Conservation (phyloP, 2,113 vertebrate genomes). For the Lagopus leucura region DNA sequence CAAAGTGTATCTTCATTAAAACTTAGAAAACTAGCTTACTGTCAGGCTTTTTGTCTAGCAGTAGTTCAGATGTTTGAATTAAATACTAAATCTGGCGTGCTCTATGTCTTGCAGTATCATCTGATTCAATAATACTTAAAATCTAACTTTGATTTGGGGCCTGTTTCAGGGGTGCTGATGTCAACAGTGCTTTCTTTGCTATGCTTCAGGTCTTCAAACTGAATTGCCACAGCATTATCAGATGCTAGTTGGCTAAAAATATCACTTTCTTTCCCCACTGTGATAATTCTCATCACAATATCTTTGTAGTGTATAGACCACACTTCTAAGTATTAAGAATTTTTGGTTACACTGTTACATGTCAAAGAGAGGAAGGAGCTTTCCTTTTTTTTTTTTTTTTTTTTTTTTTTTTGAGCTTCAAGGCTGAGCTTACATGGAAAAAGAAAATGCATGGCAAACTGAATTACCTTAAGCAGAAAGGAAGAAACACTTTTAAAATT, state of each 20-base stretch:
- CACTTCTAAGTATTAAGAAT: background rate
- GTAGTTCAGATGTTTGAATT: background rate
- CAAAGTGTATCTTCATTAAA: background rate
- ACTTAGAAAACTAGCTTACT: background rate
- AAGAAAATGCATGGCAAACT: background rate
- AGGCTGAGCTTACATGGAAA: background rate
- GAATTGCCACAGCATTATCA: background rate
- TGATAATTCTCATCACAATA: background rate
- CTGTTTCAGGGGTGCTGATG: background rate
- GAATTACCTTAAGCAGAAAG: background rate
- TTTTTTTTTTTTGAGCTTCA: background rate
- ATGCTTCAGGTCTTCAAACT: background rate
- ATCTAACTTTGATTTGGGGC: background rate
- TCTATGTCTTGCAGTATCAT: background rate
- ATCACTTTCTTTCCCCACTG: background rate
- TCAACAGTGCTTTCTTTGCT: background rate
- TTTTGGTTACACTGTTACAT: background rate
- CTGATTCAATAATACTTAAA: background rate
- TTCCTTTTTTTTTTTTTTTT: background rate
- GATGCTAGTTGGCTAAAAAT: background rate
- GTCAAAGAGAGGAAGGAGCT: background rate
- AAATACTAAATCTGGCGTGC: background rate
- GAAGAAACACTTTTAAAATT: background rate
- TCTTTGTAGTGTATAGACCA: background rate
- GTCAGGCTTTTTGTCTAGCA: background rate